Base-by-base conservation (phyloP, 2,888 invertebrate genomes). In the Dicycla oo region DNA sequence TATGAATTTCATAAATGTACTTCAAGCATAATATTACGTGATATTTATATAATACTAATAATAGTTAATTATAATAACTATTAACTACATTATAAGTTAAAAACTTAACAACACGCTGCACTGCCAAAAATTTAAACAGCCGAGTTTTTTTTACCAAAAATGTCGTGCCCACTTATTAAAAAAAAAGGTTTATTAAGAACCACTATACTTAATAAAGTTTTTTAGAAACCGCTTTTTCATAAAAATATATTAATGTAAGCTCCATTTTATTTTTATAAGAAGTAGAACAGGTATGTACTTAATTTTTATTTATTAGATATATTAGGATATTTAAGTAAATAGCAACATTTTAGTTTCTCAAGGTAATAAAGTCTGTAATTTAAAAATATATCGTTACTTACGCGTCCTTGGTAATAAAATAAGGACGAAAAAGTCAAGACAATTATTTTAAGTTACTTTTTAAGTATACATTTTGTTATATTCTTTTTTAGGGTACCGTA, bases 101-200 rank as follows among this genome's bases (percentile, higher is more conserved):
- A 68, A 72, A 68, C 49, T 54, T 78, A 78, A 80, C 72, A 72
- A 61, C 54, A 68, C 18, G 61, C 51, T 82, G 53, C 18, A 58
- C 51, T 82, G 53, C 63, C 57, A 74, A 75, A 78, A 64, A 49
- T 73, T 34, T 64, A 61, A 77, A 67, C 23, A 56, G 54, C 13
- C 8, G 40, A 61, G 66, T 60, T 69, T 70, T 80, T 73, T 82
- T 62, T 60, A 34, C 60, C 10, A 43, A 51, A 47, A 43, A 30
- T 66, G 53, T 56, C 70, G 70, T 81, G 58, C 81, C 81, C 76
- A 38, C 78, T 76, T 47, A 65, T 75, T 80, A 80, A 69, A 64
- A 20, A 43, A 85, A 74, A 72, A 34, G 49, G 30, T 30, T 30
- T 30, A 30, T 30, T 30, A 30, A 30, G 30, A 30, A 30, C 30